Evolutionary conservation across 2,797 vertebrate genomes (phyloP), one percentile per base, ranked within the genome.

Genomic region (Triplophysa yarkandensis): DNA sequence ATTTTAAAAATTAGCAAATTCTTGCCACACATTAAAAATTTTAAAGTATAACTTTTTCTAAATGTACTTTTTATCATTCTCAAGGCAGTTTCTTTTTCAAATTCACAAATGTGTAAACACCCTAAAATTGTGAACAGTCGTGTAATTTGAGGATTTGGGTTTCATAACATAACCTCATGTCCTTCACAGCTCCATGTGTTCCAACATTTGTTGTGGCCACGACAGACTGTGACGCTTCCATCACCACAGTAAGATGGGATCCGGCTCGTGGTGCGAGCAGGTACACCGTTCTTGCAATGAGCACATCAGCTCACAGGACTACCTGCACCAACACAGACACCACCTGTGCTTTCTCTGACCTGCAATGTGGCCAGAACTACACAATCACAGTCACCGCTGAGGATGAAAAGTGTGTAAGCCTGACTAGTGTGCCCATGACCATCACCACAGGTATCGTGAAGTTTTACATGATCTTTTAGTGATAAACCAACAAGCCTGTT

Each of bases 301-400:
- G 85, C 13, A 86, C 65, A 30, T 62, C 79, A 0, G 89, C 88
- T 19, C 10, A 88, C 80, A 68, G 44, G 0, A 60, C 39, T 3
- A 76, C 82, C 14, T 90, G 86, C 13, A 48, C 14, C 69, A 83
- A 0, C 74, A n/a, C 19, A 0, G 88, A 90, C 77, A 88, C 86
- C 30, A 63, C 21, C 64, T 94, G 88, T 46, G 0, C 80, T 66
- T 90, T 92, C 44, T 1, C 0, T 1, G 41, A 68, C 60, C 84
- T 93, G 80, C 48, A 23, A 0, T 94, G 93, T 63, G 92, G 93
- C 5, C 89, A 92, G 79, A 83, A 86, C 77, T 93, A 92, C 82
- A 86, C 25, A 60, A 81, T 93, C 0, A 84, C 85, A 0, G 91
- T 92, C 66, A 57, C 88, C 34, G 89, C 90, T 19, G 43, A 25